Percentiles rank a stretch among this genome's conserved stretches.
These are phyloP conservation scores for Magallana nippona DNA, from an alignment of 2,888 invertebrate genomes.

Conservation along the genomic window DNA sequence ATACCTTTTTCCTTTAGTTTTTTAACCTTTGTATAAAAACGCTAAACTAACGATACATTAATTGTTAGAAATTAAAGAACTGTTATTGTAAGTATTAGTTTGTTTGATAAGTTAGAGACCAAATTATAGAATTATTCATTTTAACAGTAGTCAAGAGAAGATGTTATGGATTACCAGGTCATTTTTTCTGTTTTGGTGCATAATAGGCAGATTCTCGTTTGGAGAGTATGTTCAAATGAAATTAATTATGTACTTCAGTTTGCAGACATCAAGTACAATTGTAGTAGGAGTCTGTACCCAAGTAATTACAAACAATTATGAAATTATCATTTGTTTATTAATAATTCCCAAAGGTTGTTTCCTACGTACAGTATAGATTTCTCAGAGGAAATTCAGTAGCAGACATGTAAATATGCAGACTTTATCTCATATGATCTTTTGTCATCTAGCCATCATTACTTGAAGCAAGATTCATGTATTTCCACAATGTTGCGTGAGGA, in stretches of 20 bases:
- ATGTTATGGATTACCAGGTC: too few species aligned
- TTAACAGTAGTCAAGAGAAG: too few species aligned
- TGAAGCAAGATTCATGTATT: neutral
- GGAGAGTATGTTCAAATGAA: too few species aligned
- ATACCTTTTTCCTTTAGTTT: neutral
- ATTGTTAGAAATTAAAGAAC: too few species aligned
- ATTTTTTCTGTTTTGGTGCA: too few species aligned
- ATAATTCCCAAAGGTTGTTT: neutral
- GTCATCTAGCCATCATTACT: neutral
- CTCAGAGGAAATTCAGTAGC: neutral
- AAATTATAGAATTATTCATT: too few species aligned
- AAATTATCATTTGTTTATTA: neutral
- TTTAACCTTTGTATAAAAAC: neutral
- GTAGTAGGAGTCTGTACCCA: neutral
- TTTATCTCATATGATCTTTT: neutral
- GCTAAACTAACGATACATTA: neutral
- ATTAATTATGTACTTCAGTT: too few species aligned
- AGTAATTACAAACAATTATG: neutral
- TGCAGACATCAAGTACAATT: neutral
- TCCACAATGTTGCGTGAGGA: constrained; percentile 21
- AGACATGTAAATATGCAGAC: neutral
- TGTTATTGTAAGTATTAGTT: neutral
- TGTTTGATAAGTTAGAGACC: too few species aligned
- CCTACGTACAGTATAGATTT: neutral
- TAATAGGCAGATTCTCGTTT: too few species aligned